Evolutionary conservation across 2,797 vertebrate genomes (phyloP).

Genomic region (Tenualosa thibaudeaui): DNA sequence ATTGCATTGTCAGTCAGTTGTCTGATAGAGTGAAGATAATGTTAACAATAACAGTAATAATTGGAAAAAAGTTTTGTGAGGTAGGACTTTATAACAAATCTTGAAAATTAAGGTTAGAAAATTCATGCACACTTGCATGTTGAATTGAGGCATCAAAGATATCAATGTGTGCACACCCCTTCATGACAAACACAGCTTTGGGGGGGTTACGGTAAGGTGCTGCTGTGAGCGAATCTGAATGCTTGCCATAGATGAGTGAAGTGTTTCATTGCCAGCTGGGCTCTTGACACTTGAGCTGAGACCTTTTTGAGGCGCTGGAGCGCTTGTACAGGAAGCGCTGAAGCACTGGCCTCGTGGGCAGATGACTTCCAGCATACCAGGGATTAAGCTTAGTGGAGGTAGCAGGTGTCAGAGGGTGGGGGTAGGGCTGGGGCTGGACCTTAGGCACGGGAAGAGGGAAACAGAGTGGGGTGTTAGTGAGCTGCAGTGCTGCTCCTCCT

Average conservation of each 20-base stretch:
- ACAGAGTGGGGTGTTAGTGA: not conserved
- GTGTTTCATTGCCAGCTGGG: constrained; percentile 72
- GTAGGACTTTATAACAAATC: not conserved
- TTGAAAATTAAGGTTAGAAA: not conserved
- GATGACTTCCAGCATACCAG: constrained; percentile 76
- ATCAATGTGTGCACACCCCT: not conserved
- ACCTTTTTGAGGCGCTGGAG: constrained; percentile 71
- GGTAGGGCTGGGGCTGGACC: not conserved
- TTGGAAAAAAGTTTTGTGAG: not conserved
- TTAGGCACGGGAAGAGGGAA: not conserved
- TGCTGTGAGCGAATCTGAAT: not conserved
- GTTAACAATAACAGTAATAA: not conserved
- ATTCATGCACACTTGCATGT: not conserved
- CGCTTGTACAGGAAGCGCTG: constrained; percentile 68
- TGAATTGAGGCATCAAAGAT: not conserved
- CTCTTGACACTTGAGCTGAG: constrained; percentile 70
- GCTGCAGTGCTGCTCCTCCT: not conserved
- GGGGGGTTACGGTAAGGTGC: not conserved
- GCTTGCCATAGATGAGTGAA: constrained; percentile 47
- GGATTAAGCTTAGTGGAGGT: constrained; percentile 72
- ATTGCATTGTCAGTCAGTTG: not conserved
- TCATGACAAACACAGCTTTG: not conserved
- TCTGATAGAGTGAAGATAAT: not conserved
- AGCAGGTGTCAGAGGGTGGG: constrained; percentile 68
- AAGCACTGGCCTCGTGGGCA: constrained; percentile 68